phyloP scores from a whole-genome alignment of 2,113 vertebrate species.

The Vicugna pacos region DNA sequence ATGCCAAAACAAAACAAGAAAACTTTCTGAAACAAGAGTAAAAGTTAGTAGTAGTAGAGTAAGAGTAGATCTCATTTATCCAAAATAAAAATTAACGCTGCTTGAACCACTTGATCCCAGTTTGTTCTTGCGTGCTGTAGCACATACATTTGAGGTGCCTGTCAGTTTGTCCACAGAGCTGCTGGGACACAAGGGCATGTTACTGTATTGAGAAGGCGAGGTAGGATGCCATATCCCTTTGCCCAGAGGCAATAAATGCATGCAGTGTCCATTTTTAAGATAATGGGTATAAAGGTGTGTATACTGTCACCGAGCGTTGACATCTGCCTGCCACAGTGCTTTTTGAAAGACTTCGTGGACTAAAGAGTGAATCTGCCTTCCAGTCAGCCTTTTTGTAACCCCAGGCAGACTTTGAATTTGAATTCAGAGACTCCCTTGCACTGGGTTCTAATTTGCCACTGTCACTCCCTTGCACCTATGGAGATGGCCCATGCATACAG shows the following conservation, averaged over 20 bases:
- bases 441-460: not conserved
- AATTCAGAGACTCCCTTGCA: not conserved
- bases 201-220: not conserved
- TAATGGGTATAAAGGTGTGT: not conserved
- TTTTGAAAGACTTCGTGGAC: not conserved
- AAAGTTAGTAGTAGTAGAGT: too few species aligned
- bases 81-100: not conserved
- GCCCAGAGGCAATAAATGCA: not conserved
- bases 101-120: not conserved
- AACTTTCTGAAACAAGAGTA: not conserved
- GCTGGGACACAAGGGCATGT: not conserved
- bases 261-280: not conserved
- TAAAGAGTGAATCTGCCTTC: not conserved
- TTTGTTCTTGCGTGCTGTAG: not conserved
- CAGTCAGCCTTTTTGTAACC: not conserved
- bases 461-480: not conserved
- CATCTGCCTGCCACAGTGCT: not conserved
- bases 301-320: not conserved
- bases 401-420: not conserved
- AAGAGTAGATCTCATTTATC: not conserved
- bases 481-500: not conserved
- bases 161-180: not conserved
- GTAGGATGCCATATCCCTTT: not conserved
- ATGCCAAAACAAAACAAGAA: not conserved
- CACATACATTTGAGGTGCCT: not conserved